These are phyloP conservation scores for Hipparchia semele DNA, from an alignment of 2,888 invertebrate species.

Conservation along the genomic window DNA sequence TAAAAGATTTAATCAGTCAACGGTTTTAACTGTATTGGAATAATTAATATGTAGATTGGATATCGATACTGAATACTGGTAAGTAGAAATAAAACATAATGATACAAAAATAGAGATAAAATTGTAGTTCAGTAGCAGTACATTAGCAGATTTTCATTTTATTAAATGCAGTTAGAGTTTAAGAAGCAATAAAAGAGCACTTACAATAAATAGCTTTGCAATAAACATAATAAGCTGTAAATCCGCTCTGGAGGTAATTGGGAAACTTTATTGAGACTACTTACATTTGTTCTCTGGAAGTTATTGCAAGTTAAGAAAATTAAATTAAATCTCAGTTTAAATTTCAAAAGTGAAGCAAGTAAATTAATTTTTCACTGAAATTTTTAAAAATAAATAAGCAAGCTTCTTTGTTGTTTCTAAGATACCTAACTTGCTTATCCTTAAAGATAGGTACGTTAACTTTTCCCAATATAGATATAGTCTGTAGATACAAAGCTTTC, in stretches of 20 bases:
- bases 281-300: conserved; percentile 35
- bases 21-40: too few species aligned
- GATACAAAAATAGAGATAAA: not conserved
- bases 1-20: too few species aligned
- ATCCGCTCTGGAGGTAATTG: conserved; percentile 42
- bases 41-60: too few species aligned
- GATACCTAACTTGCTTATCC: too few species aligned
- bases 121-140: not conserved
- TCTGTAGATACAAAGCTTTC: too few species aligned
- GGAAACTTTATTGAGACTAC: conserved; percentile 42
- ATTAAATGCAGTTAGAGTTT: conserved; percentile 10
- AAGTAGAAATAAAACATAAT: not conserved
- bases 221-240: conserved; percentile 44
- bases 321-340: conserved; percentile 11
- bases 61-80: too few species aligned
- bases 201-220: conserved; percentile 36
- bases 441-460: too few species aligned
- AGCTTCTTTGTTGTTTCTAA: not conserved
- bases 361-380: not conserved
- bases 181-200: conserved; percentile 29
- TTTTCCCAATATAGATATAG: too few species aligned
- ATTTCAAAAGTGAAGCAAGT: not conserved
- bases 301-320: conserved; percentile 26
- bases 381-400: not conserved
- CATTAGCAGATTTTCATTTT: conserved; percentile 16